Base-by-base conservation (phyloP, 2,113 vertebrate genomes). In the Heterocephalus glaber region DNA sequence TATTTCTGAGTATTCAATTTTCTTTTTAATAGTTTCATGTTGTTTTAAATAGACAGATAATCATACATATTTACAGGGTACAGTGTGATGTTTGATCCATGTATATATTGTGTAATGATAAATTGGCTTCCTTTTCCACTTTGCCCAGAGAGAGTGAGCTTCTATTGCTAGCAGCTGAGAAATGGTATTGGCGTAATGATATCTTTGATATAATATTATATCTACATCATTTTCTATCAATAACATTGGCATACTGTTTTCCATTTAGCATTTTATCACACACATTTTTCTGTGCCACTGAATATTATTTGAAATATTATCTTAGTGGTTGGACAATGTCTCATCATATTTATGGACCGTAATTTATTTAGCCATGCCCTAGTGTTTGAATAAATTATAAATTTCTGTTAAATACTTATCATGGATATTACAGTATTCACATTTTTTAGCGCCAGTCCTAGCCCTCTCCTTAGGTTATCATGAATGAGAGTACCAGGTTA, bases 301-400 rank as follows among this genome's bases (percentile, higher is more conserved):
- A 95, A 52, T 86, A 89, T 38, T 52, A 60, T 79, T 89, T 49
- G 58, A 95, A 89, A 76, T 60, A 89, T 92, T 95, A 70, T 84
- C 87, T 94, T 92, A 85, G 52, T 61, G 44, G 4, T 38, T 68
- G 26, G 16, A 47, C n/a, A 66, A 44, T 44, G 52, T 92, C 81
- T 81, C 41, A 86, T 89, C 1, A 3, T 26, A 56, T 63, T 70
- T 77, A 77, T 61, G 20, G 41, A 76, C 28, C 58, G 38, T 68
- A 41, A 68, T 52, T 56, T 56, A 54, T 76, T 76, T 89, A 94
- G n/a, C 66, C 74, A 89, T 47, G 19, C 44, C 65, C 65, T 81
- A 10, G 63, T 60, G 30, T 66, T 85, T 74, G 80, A 92, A 20
- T 92, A 80, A 44, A 68, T 76, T 80, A 86, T 33, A 92, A 65